Percentiles rank a stretch among this genome's conserved stretches.
Conservation (phyloP, 2,113 vertebrate species). For the Xiphophorus couchianus region DNA sequence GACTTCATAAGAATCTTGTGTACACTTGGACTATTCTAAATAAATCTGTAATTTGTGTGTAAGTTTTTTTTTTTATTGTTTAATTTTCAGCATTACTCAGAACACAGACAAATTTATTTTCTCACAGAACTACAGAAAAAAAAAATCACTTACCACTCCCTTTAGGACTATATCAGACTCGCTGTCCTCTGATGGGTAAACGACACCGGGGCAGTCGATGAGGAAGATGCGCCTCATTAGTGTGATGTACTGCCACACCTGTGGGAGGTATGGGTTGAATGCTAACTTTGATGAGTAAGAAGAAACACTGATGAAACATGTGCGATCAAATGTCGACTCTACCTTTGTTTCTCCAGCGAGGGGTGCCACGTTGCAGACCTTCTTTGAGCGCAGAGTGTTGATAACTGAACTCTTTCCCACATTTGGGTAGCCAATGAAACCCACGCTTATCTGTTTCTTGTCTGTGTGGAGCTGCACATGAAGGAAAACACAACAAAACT, state of each 20-base stretch:
- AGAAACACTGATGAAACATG: neutral
- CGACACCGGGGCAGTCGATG: conserved; percentile 96
- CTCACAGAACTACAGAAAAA: no score
- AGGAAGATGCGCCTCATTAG: conserved; percentile 97
- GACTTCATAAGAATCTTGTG: no score
- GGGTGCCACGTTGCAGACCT: conserved; percentile 96
- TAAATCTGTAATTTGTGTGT: no score
- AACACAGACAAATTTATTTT: no score
- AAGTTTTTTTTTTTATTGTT: no score
- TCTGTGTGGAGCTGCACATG: conserved; percentile 90
- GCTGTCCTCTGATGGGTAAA: conserved; percentile 95
- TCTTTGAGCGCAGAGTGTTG: conserved; percentile 95
- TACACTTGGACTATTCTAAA: no score
- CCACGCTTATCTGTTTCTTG: conserved; percentile 99
- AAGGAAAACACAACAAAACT: conserved; percentile 19
- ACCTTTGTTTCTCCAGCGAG: conserved; percentile 98
- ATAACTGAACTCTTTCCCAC: conserved; percentile 99
- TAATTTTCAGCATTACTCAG: no score
- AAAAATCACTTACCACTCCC: conserved; percentile 87
- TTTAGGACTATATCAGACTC: conserved; percentile 96
- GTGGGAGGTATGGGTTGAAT: neutral
- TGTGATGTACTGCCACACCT: conserved; percentile 99
- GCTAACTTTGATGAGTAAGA: neutral
- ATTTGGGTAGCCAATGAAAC: conserved; percentile 98
- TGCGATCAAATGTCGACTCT: neutral